Evolutionary conservation across 1,140 invertebrate species (phyloP).

Genomic region (Brachionus paranguensis): DNA sequence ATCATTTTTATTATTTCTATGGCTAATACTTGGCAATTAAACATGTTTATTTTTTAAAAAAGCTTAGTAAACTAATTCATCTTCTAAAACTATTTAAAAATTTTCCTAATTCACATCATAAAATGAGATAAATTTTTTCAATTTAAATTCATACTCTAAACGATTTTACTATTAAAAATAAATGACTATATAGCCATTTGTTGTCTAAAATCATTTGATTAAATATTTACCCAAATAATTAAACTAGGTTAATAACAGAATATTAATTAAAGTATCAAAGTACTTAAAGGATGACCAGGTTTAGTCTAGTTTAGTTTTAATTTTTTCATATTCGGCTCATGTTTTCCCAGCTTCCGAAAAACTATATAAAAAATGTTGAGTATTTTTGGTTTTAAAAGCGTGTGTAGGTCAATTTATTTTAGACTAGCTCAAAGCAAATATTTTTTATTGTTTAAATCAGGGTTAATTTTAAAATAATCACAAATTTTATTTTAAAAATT

Average conservation of each 20-base stretch:
- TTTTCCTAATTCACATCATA: no score
- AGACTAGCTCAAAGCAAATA: neutral
- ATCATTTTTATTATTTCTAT: no score
- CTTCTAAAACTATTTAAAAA: no score
- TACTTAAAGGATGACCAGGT: neutral
- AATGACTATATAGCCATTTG: neutral
- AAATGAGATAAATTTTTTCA: no score
- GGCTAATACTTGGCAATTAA: no score
- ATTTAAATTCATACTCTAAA: no score
- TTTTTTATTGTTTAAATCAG: neutral
- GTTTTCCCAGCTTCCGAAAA: neutral
- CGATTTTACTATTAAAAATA: neutral
- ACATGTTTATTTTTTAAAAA: no score
- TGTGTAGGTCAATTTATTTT: neutral
- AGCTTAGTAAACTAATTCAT: no score
- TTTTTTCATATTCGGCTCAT: neutral
- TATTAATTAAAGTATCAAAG: neutral
- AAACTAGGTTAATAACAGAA: conserved; percentile 1
- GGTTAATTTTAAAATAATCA: neutral
- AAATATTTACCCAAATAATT: neutral
- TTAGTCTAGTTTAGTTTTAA: neutral
- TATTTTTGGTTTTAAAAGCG: neutral
- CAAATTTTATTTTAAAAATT: neutral
- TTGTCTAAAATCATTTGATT: neutral
- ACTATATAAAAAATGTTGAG: neutral